A percentile compares a stretch with the other conserved stretches of the same genome.
phyloP scores from a whole-genome alignment of 2,888 invertebrate species.

The Lysandra coridon region DNA sequence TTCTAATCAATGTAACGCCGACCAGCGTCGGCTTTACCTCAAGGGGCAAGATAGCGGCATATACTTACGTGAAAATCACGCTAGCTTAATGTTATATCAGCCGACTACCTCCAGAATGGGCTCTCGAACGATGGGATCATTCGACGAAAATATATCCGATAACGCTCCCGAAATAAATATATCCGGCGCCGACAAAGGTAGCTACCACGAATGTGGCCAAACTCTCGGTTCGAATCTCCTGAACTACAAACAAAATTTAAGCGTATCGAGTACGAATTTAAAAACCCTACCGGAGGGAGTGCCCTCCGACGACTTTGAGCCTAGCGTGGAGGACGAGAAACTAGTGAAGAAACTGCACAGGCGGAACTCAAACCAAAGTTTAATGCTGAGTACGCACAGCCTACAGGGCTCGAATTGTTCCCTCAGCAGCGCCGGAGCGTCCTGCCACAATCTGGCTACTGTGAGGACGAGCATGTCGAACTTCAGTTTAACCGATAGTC shows the following conservation, averaged over 20 bases:
- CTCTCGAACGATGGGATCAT: constrained; percentile 72
- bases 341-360: constrained; percentile 75
- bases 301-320: constrained; percentile 83
- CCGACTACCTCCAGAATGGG: constrained; percentile 67
- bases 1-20: constrained; percentile 58
- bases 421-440: constrained; percentile 67
- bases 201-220: constrained; percentile 54
- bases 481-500: constrained; percentile 65
- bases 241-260: constrained; percentile 82
- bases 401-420: constrained; percentile 79
- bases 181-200: constrained; percentile 54
- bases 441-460: constrained; percentile 67
- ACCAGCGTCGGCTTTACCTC: constrained; percentile 67
- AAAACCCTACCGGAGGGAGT: constrained; percentile 87
- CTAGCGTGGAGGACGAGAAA: constrained; percentile 68
- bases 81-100: constrained; percentile 74
- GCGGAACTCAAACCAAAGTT: constrained; percentile 82
- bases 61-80: constrained; percentile 72
- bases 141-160: constrained; percentile 73
- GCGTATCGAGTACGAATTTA: constrained; percentile 85
- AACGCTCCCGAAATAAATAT: constrained; percentile 66
- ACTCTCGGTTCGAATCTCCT: constrained; percentile 78
- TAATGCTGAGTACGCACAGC: constrained; percentile 79
- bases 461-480: constrained; percentile 73
- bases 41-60: constrained; percentile 76